Evolutionary conservation across 1,140 invertebrate genomes (phyloP), one percentile per base, ranked within the genome.

Genomic region (Platyscapa corneri): DNA sequence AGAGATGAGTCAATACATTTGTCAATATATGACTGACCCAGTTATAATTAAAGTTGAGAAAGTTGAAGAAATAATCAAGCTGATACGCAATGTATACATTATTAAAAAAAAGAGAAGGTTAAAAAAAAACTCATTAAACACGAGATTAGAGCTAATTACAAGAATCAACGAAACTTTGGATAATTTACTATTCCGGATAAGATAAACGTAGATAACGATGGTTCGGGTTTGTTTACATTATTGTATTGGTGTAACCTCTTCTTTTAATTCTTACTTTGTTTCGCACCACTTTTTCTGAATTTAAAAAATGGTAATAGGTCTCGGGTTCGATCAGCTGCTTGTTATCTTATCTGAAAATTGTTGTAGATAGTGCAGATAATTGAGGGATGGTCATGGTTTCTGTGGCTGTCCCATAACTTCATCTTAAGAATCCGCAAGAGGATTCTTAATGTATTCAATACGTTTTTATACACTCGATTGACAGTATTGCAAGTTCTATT

Each of bases 1-100:
- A n/a, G 23, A 20, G 5, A 80, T 81, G 84, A 85, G 84, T 85
- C 84, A 80, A 76, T 76, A 56, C 34, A 65, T 39, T 74, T 46
- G 56, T 82, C 70, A n/a, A 14, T 76, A 27, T 20, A 85, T 80
- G 37, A n/a, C 72, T 84, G 83, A 85, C 77, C 77, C 42, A 85
- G 53, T 80, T 85, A 64, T 60, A 79, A 30, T 42, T 49, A 80
- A 60, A 64, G n/a, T 74, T 8, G 8, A 78, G 30, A 39, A 39
- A 72, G 67, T 30, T 16, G 32, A 30, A 72, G 74, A 39, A 53
- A 77, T 10, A 77, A 67, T 27, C 23, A 14, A 46, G 49, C 27
- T 34, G 75, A 84, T 70, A 84, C 27, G 32, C 39, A 34, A 39
- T 56, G 49, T 67, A 77, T 1, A 76, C 49, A 74, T 20, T 64